These are phyloP conservation scores for Drosophila nasuta DNA, from an alignment of 1,140 invertebrate species.

Conservation along the genomic window DNA sequence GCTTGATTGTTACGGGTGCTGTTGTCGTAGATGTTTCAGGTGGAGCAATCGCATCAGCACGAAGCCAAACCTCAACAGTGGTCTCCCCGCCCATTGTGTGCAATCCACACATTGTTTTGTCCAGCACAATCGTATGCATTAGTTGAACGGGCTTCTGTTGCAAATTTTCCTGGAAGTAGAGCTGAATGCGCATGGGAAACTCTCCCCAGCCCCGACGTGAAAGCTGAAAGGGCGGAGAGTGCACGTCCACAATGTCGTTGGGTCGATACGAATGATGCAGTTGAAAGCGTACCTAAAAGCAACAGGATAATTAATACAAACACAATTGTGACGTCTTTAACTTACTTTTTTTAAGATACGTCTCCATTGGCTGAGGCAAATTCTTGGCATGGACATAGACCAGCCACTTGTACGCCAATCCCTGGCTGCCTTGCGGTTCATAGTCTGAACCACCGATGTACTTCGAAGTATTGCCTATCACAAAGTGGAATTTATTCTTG, in stretches of 20 bases:
- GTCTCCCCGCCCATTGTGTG: slow-evolving; percentile 94
- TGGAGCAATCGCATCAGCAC: slow-evolving; percentile 76
- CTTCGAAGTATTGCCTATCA: slow-evolving; percentile 94
- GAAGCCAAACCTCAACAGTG: slow-evolving; percentile 89
- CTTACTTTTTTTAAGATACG: slow-evolving; percentile 89
- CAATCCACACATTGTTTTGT: slow-evolving; percentile 93
- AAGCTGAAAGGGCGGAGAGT: slow-evolving; percentile 92
- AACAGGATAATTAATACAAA: neutral
- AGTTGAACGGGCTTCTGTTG: slow-evolving; percentile 92
- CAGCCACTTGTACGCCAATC: slow-evolving; percentile 95
- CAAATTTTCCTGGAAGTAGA: slow-evolving; percentile 90
- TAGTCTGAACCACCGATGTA: slow-evolving; percentile 88
- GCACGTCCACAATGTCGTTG: slow-evolving; percentile 93
- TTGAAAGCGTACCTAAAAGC: slow-evolving; percentile 88
- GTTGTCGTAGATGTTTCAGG: slow-evolving; percentile 7
- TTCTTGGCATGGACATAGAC: slow-evolving; percentile 90
- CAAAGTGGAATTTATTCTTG: slow-evolving; percentile 84
- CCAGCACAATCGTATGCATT: slow-evolving; percentile 93
- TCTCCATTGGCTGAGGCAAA: slow-evolving; percentile 86
- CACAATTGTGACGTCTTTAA: no score
- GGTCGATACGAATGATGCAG: slow-evolving; percentile 95
- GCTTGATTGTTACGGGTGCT: neutral
- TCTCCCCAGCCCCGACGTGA: slow-evolving; percentile 95
- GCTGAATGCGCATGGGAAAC: slow-evolving; percentile 92
- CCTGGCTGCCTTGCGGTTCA: slow-evolving; percentile 81